Evolutionary conservation across 2,888 invertebrate genomes (phyloP).

Genomic region (Tetrapedia diversipes): DNA sequence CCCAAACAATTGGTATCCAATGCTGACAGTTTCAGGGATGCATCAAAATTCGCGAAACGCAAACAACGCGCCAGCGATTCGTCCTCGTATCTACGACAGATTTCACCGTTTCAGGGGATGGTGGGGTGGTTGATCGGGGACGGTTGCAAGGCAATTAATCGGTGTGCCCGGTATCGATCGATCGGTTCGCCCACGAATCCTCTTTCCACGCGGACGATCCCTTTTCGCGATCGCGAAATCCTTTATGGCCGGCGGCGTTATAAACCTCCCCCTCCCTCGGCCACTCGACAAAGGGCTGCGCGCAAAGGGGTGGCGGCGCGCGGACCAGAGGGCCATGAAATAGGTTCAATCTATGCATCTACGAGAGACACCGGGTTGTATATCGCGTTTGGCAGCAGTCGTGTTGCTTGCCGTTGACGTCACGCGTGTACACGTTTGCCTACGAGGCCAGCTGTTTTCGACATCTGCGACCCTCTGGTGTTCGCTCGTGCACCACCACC

Average conservation of each 20-base stretch:
- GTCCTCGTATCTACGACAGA: background rate
- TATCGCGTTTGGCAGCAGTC: conserved; percentile 58
- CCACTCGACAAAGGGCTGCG: conserved; percentile 39
- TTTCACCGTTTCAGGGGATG: background rate
- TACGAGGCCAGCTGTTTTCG: conserved; percentile 74
- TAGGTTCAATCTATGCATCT: conserved; percentile 76
- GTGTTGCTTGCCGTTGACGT: conserved; percentile 69
- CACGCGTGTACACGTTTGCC: conserved; percentile 58
- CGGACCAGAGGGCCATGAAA: conserved; percentile 48
- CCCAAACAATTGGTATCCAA: conserved; percentile 2
- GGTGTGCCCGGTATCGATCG: conserved; percentile 38
- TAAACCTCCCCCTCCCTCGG: background rate
- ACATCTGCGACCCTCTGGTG: conserved; percentile 71
- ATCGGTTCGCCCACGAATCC: conserved; percentile 43
- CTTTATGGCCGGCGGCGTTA: conserved; percentile 42
- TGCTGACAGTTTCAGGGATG: background rate
- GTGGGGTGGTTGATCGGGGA: background rate
- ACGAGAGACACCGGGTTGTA: conserved; percentile 15
- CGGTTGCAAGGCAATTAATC: conserved; percentile 54
- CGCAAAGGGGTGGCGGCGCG: background rate
- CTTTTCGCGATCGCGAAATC: conserved; percentile 40
- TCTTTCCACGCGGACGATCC: conserved; percentile 42
- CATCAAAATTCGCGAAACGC: conserved; percentile 29
- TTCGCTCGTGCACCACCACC: conserved; percentile 1
- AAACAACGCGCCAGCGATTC: conserved; percentile 34